phyloP scores from a whole-genome alignment of 1,140 invertebrate species.

The Mizuhopecten yessoensis region DNA sequence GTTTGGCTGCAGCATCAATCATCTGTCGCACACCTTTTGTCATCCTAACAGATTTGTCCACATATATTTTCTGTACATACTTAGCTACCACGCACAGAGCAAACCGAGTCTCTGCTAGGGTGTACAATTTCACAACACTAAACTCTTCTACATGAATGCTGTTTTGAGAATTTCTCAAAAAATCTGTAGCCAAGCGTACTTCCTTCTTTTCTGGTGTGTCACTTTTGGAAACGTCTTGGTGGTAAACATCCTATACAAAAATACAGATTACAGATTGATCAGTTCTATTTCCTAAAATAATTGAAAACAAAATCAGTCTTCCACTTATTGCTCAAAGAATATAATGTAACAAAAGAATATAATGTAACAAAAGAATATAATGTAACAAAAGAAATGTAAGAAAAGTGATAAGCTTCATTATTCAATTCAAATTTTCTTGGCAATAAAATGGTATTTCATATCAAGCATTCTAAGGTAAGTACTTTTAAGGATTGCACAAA shows the following conservation, averaged over 20 bases:
- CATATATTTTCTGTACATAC: constrained; percentile 59
- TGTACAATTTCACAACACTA: constrained; percentile 60
- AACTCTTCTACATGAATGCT: constrained; percentile 21
- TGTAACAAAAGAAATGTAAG: too few species aligned
- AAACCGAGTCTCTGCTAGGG: constrained; percentile 67
- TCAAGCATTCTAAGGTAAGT: too few species aligned
- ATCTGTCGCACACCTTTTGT: constrained; percentile 46
- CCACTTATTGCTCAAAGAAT: too few species aligned
- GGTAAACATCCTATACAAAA: constrained; percentile 52
- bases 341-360: too few species aligned
- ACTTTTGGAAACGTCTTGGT: constrained; percentile 47
- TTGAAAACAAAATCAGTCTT: too few species aligned
- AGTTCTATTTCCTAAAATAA: too few species aligned
- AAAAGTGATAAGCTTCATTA: too few species aligned
- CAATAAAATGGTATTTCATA: too few species aligned
- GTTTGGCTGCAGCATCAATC: constrained; percentile 56
- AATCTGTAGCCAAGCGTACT: constrained; percentile 47
- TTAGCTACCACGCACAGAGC: constrained; percentile 64
- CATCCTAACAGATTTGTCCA: constrained; percentile 48
- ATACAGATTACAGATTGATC: not conserved
- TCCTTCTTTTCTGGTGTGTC: constrained; percentile 42
- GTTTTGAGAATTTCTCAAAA: constrained; percentile 45
- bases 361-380: too few species aligned
- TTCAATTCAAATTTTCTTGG: too few species aligned
- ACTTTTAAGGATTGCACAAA: too few species aligned